phyloP scores from a whole-genome alignment of 2,888 invertebrate species.

The Drosophila antonietae region DNA sequence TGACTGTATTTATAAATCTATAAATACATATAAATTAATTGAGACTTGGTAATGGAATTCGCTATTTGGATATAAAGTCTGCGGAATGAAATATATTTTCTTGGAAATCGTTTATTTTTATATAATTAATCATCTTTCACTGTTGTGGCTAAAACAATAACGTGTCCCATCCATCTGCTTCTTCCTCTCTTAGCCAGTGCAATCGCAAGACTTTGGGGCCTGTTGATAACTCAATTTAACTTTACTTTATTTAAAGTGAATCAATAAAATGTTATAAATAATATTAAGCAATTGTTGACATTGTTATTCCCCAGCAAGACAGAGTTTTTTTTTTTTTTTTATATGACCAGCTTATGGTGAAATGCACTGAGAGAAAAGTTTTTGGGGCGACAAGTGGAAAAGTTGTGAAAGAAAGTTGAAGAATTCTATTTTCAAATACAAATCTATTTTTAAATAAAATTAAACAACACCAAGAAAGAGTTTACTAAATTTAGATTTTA shows the following conservation, averaged over 20 bases:
- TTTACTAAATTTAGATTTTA: background rate
- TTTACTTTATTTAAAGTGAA: conserved; percentile 35
- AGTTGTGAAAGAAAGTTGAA: background rate
- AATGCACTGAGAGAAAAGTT: conserved; percentile 18
- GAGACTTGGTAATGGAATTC: background rate
- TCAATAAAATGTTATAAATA: conserved; percentile 60
- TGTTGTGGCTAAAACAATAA: background rate
- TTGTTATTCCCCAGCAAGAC: conserved; percentile 30
- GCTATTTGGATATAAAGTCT: background rate
- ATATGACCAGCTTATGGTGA: conserved; percentile 2
- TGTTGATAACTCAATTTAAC: conserved; percentile 33
- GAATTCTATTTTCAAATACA: background rate
- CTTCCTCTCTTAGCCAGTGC: background rate
- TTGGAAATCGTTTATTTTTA: background rate
- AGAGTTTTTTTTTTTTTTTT: conserved; percentile 17
- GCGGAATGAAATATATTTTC: background rate
- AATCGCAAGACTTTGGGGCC: conserved; percentile 21
- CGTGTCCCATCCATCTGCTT: conserved; percentile 6
- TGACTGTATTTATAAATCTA: background rate
- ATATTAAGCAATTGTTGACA: conserved; percentile 24
- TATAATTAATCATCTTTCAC: conserved; percentile 1
- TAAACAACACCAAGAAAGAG: too few relatives aligned
- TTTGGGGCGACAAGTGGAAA: background rate
- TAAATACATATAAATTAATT: background rate
- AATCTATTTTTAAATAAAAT: background rate